Evolutionary conservation across 1,140 invertebrate species (phyloP).

Genomic region (Laodelphax striatellus): DNA sequence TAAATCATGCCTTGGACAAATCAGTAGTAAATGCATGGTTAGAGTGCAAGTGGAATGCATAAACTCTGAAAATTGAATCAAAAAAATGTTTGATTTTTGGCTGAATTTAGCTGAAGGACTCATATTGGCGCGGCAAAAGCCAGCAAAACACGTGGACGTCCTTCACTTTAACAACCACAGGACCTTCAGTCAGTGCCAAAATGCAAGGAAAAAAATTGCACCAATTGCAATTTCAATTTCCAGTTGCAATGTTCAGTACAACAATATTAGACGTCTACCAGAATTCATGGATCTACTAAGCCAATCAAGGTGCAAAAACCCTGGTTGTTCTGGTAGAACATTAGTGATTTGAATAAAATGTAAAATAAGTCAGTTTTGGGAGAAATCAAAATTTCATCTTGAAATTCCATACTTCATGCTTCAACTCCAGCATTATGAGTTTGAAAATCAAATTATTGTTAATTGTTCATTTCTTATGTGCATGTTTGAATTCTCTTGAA

Average conservation of each 20-base stretch:
- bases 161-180: conserved; percentile 1
- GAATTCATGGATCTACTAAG: conserved; percentile 1
- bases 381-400: conserved; percentile 11
- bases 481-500: too few relatives aligned
- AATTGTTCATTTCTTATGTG: too few relatives aligned
- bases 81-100: too few relatives aligned
- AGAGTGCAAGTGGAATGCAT: background rate
- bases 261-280: conserved; percentile 7
- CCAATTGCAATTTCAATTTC: too few relatives aligned
- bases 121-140: conserved; percentile 1
- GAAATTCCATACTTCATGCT: conserved; percentile 10
- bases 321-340: conserved; percentile 9
- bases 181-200: background rate
- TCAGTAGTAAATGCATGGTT: background rate
- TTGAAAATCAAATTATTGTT: too few relatives aligned
- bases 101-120: background rate
- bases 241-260: conserved; percentile 6
- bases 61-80: too few relatives aligned
- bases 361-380: conserved; percentile 6
- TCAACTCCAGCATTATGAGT: too few relatives aligned
- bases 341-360: conserved; percentile 9
- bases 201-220: background rate
- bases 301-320: background rate
- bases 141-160: conserved; percentile 7
- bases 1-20: background rate